These are phyloP conservation scores for Contarinia nasturtii DNA, from an alignment of 1,140 invertebrate species.

Conservation along the genomic window DNA sequence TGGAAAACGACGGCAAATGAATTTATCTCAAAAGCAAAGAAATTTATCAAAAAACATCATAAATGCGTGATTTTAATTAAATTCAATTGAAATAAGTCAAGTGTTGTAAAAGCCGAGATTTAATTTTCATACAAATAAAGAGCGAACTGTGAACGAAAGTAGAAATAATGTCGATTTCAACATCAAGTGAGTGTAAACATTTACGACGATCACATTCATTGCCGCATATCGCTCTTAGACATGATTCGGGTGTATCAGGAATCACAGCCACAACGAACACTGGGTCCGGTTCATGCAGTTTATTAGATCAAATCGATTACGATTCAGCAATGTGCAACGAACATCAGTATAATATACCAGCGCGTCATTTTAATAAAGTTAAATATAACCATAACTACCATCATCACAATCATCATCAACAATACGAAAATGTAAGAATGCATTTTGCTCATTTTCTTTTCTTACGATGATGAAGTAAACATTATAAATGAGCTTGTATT, in stretches of 20 bases:
- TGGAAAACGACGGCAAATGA: too few relatives aligned
- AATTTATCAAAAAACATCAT: too few relatives aligned
- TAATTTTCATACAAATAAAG: too few relatives aligned
- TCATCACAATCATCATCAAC: not conserved
- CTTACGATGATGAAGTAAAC: too few relatives aligned
- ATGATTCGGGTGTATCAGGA: constrained; percentile 18
- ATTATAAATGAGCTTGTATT: too few relatives aligned
- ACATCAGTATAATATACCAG: not conserved
- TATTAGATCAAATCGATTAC: constrained; percentile 1
- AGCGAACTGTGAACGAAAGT: too few relatives aligned
- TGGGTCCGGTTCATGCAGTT: not conserved
- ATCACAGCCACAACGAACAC: not conserved
- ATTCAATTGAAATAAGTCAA: too few relatives aligned
- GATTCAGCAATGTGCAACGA: not conserved
- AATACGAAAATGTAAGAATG: not conserved
- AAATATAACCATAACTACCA: not conserved
- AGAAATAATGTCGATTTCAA: too few relatives aligned
- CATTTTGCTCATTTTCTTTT: not conserved
- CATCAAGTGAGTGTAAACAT: not conserved
- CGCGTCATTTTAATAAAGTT: not conserved
- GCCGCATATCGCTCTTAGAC: constrained; percentile 23
- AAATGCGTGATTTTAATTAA: too few relatives aligned
- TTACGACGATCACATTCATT: constrained; percentile 20
- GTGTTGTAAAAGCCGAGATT: too few relatives aligned
- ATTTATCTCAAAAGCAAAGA: too few relatives aligned